Percentiles rank a stretch among this genome's conserved stretches.
Conservation (phyloP, 2,113 vertebrate genomes). For the Erinaceus europaeus region DNA sequence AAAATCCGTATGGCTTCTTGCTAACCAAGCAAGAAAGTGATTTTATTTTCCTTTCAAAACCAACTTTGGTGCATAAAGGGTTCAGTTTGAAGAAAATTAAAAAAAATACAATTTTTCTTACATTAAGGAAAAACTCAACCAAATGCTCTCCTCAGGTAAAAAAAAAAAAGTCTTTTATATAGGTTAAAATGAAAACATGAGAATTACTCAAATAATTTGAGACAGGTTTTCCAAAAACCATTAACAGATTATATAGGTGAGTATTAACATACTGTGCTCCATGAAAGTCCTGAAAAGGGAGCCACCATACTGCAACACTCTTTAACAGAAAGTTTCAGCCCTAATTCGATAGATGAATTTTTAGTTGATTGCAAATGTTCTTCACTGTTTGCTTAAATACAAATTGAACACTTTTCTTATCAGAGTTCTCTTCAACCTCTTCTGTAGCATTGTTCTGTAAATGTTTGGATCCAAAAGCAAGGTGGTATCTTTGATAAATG, state of each 20-base stretch:
- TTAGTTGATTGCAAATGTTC: slow-evolving; percentile 82
- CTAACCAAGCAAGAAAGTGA: slow-evolving; percentile 87
- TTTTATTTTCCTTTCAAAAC: too few species aligned
- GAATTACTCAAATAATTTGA: slow-evolving; percentile 77
- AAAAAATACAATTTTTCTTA: too few species aligned
- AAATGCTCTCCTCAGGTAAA: slow-evolving; percentile 76
- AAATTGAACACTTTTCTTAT: slow-evolving; percentile 78
- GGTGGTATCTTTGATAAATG: slow-evolving; percentile 96
- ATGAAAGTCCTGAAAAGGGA: slow-evolving; percentile 78
- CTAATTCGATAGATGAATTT: slow-evolving; percentile 79
- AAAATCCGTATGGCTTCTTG: slow-evolving; percentile 84
- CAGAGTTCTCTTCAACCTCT: too few species aligned
- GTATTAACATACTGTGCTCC: slow-evolving; percentile 79
- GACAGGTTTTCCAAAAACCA: slow-evolving; percentile 80
- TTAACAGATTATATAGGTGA: slow-evolving; percentile 77
- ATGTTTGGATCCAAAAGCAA: slow-evolving; percentile 97
- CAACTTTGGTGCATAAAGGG: too few species aligned
- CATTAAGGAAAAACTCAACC: slow-evolving; percentile 79
- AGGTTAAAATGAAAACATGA: slow-evolving; percentile 79
- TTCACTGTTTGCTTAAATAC: slow-evolving; percentile 83
- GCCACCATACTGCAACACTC: slow-evolving; percentile 81
- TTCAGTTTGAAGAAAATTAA: too few species aligned
- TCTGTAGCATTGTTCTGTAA: too few species aligned
- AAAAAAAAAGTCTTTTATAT: slow-evolving; percentile 75
- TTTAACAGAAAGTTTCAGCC: slow-evolving; percentile 79